phyloP scores from a whole-genome alignment of 2,888 invertebrate species.

The Seladonia tumulorum region DNA sequence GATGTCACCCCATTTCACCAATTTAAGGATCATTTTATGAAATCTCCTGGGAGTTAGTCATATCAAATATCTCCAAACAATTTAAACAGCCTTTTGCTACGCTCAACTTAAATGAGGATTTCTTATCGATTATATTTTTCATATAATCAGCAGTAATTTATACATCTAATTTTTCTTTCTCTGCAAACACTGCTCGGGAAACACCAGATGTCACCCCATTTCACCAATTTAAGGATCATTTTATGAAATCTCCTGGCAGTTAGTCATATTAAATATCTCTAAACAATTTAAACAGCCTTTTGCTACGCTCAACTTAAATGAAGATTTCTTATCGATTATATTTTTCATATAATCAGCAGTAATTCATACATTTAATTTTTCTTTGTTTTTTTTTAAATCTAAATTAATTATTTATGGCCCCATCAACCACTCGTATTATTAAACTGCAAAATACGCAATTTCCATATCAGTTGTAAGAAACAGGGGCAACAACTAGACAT shows the following conservation, averaged over 20 bases:
- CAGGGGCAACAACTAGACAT: too few species aligned
- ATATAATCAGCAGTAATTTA: neutral
- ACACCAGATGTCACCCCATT: too few species aligned
- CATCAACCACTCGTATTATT: neutral
- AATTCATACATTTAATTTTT: neutral
- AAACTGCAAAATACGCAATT: too few species aligned
- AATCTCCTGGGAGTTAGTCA: neutral
- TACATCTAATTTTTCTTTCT: too few species aligned
- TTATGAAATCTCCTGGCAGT: too few species aligned
- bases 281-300: neutral
- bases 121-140: neutral
- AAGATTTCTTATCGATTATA: neutral
- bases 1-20: slow-evolving; percentile 43
- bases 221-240: too few species aligned
- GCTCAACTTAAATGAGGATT: neutral
- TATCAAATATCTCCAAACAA: neutral
- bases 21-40: neutral
- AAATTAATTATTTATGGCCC: neutral
- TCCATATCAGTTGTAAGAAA: too few species aligned
- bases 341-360: neutral
- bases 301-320: neutral
- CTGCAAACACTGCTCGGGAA: too few species aligned
- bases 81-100: neutral
- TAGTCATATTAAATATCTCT: neutral
- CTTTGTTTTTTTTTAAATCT: neutral